Evolutionary conservation across 2,888 invertebrate species (phyloP), one percentile per base, ranked within the genome.

Genomic region (Drosophila anomelani): DNA sequence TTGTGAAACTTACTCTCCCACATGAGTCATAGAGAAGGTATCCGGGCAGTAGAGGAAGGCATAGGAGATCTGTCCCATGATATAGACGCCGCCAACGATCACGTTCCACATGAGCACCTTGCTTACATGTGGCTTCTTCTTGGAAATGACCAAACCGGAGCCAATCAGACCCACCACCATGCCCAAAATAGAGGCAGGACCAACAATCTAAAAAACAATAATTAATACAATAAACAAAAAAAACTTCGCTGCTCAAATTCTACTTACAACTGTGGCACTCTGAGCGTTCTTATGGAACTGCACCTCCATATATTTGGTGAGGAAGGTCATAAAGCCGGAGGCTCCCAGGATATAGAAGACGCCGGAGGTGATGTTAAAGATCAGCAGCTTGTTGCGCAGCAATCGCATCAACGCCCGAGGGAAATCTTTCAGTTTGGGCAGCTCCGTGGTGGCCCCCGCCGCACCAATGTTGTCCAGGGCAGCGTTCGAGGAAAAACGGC

Each of bases 251-350:
- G 4, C 5, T 4, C 0, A 13, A 38, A 32, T 1, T 36, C 6
- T 0, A 58, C 66, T 41, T 20, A 73, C 93, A 72, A 95, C 93
- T 20, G 95, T 95, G 17, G 96, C 95, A 61, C 93, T 93, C 13
- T 95, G 94, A 1, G 96, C 94, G 0, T 94, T 94, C 71, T 94
- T 94, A 75, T 94, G 94, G 88, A 95, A 96, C 89, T 96, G 95
- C 10, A 95, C 95, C 92, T 96, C 96, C 88, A 96, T 94, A 90
- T 96, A 96, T 89, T 96, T 96, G 10, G 95, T 95, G 80, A 96
- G 92, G 89, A 95, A 96, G 13, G 95, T 96, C 87, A 95, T 95
- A 80, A 95, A 95, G 0, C 95, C 95, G 1, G 94, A 93, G 5
- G 94, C 93, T 32, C 95, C 94, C 55, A 95, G 89, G 47, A 96